Conservation (phyloP, 2,888 invertebrate genomes). For the Drosophila neutralis region DNA sequence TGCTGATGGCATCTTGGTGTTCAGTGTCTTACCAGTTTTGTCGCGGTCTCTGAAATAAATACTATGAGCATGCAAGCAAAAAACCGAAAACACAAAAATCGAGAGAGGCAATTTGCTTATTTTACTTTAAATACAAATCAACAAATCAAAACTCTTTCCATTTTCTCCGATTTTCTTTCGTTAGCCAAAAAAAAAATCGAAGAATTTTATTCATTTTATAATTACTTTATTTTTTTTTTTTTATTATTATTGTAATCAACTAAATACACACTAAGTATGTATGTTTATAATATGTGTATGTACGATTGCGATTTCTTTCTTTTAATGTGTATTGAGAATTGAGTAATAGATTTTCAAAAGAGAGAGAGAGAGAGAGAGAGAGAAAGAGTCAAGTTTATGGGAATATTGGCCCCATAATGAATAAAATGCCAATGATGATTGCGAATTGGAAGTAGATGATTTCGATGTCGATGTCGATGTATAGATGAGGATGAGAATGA, state of each 20-base stretch:
- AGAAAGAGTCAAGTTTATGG: slow-evolving; percentile 14
- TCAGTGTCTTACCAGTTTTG: slow-evolving; percentile 85
- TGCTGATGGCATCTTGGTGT: slow-evolving; percentile 85
- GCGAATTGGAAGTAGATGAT: background rate
- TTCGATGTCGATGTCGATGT: slow-evolving; percentile 1
- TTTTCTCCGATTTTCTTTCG: slow-evolving; percentile 22
- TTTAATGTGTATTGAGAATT: slow-evolving; percentile 22
- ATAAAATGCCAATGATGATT: slow-evolving; percentile 25
- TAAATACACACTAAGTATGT: slow-evolving; percentile 39
- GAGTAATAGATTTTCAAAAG: slow-evolving; percentile 4
- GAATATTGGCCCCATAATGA: slow-evolving; percentile 13
- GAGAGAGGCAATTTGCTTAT: slow-evolving; percentile 58
- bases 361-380: slow-evolving; percentile 11
- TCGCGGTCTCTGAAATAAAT: slow-evolving; percentile 86
- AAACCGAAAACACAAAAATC: slow-evolving; percentile 73
- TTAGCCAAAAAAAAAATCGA: slow-evolving; percentile 4
- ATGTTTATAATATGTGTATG: slow-evolving; percentile 11
- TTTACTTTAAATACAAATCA: slow-evolving; percentile 26
- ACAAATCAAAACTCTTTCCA: slow-evolving; percentile 19
- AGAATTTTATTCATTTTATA: background rate
- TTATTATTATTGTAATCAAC: slow-evolving; percentile 11
- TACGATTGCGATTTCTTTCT: slow-evolving; percentile 11
- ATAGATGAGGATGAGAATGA: slow-evolving; percentile 19
- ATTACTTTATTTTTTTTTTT: background rate
- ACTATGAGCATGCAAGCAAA: slow-evolving; percentile 85